A percentile compares a stretch with the other conserved stretches of the same genome.
Evolutionary conservation across 2,888 invertebrate species (phyloP).

Genomic region (Mantis religiosa): DNA sequence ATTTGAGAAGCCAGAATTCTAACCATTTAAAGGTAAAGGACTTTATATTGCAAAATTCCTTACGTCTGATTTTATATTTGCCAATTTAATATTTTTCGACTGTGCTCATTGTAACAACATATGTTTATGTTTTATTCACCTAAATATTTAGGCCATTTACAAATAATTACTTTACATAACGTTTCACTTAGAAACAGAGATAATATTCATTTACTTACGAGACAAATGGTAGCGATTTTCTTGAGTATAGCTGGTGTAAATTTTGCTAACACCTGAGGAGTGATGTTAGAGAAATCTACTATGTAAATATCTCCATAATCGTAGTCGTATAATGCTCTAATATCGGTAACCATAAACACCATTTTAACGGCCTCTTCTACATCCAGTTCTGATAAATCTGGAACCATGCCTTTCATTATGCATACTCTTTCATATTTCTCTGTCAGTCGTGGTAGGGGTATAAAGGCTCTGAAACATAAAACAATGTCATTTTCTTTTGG

Average conservation of each 20-base stretch:
- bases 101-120: no score
- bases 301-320: constrained; percentile 40
- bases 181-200: no score
- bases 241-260: constrained; percentile 28
- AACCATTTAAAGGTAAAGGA: no score
- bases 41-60: no score
- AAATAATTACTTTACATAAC: no score
- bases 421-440: background rate
- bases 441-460: background rate
- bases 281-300: constrained; percentile 37
- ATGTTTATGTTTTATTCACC: no score
- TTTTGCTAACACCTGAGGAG: constrained; percentile 41
- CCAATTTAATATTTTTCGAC: no score
- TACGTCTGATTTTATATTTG: no score
- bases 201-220: background rate
- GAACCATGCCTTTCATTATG: background rate
- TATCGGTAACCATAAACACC: constrained; percentile 40
- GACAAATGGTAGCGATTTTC: background rate
- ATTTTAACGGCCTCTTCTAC: background rate
- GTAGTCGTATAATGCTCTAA: constrained; percentile 40
- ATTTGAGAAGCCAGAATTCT: no score
- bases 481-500: no score
- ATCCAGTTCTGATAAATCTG: background rate
- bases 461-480: background rate
- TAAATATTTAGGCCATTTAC: no score